A percentile compares a stretch with the other conserved stretches of the same genome.
phyloP scores from a whole-genome alignment of 1,140 invertebrate genomes.

The Matsumurasca onukii region DNA sequence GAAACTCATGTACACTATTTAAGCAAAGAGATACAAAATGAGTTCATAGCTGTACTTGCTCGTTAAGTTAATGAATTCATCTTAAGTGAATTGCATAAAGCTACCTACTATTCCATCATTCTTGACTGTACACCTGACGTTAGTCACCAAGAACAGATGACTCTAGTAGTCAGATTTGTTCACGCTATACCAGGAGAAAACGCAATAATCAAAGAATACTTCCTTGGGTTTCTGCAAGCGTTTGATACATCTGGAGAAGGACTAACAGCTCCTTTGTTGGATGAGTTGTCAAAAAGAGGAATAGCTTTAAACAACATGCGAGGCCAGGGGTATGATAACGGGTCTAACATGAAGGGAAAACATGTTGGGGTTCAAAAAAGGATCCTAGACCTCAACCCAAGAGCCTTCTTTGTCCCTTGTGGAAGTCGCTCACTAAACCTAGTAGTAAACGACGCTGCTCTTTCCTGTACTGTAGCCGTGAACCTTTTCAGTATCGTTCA shows the following conservation, averaged over 20 bases:
- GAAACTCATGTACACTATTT: slow-evolving; percentile 27
- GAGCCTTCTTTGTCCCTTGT: slow-evolving; percentile 36
- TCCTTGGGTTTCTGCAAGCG: slow-evolving; percentile 12
- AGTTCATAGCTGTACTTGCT: slow-evolving; percentile 18
- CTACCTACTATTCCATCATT: slow-evolving; percentile 40
- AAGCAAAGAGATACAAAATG: slow-evolving; percentile 31
- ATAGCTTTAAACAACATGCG: slow-evolving; percentile 41
- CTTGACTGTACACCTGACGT: slow-evolving; percentile 42
- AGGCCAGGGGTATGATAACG: slow-evolving; percentile 46
- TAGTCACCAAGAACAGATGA: slow-evolving; percentile 40
- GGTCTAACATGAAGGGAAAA: slow-evolving; percentile 44
- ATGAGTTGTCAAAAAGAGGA: slow-evolving; percentile 26
- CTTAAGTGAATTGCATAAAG: slow-evolving; percentile 13
- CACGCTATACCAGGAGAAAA: not conserved
- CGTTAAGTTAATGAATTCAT: slow-evolving; percentile 29
- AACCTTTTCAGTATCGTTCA: not conserved
- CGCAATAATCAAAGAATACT: slow-evolving; percentile 33
- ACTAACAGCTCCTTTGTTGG: slow-evolving; percentile 34
- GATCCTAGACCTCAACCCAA: slow-evolving; percentile 38
- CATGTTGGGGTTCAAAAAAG: slow-evolving; percentile 37
- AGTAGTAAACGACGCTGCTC: slow-evolving; percentile 31
- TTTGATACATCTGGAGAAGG: slow-evolving; percentile 30
- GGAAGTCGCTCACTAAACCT: slow-evolving; percentile 35
- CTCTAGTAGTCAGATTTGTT: slow-evolving; percentile 35
- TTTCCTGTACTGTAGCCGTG: not conserved